A percentile compares a stretch with the other conserved stretches of the same genome.
Evolutionary conservation across 2,113 vertebrate species (phyloP).

Genomic region (Eudorcas thomsonii): DNA sequence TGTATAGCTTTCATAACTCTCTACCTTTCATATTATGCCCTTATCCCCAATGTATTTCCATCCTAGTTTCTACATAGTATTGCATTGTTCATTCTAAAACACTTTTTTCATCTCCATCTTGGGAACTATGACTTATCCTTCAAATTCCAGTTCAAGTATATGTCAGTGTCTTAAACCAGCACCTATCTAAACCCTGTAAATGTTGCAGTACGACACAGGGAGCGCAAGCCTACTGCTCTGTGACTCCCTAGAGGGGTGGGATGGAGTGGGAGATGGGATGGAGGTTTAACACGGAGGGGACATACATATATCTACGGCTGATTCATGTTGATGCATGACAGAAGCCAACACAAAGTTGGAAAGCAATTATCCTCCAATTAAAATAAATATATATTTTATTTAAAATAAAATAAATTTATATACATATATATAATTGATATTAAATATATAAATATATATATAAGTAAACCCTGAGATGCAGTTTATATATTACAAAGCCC

Average conservation of each 20-base stretch:
- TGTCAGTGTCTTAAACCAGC: neutral
- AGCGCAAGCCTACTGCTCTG: rapidly evolving
- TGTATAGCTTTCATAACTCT: neutral
- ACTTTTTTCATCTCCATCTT: neutral
- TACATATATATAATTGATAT: too few relatives aligned
- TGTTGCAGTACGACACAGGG: neutral
- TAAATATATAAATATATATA: neutral
- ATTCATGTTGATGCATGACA: neutral
- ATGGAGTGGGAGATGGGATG: neutral
- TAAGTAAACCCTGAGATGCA: neutral
- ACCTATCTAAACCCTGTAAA: neutral
- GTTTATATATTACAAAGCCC: neutral
- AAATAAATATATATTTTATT: neutral
- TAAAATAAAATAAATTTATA: too few relatives aligned
- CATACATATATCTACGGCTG: neutral
- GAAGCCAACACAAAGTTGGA: neutral
- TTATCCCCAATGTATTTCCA: neutral
- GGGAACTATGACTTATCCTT: neutral
- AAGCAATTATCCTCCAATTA: neutral
- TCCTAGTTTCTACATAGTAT: neutral
- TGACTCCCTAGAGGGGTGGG: neutral
- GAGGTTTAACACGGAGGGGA: neutral
- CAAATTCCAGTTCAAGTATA: neutral
- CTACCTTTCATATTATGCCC: neutral
- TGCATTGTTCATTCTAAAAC: neutral